phyloP scores from a whole-genome alignment of 37 sponge, comb jelly and placozoan genomes.

The Chondrilla cf. caribensis region DNA sequence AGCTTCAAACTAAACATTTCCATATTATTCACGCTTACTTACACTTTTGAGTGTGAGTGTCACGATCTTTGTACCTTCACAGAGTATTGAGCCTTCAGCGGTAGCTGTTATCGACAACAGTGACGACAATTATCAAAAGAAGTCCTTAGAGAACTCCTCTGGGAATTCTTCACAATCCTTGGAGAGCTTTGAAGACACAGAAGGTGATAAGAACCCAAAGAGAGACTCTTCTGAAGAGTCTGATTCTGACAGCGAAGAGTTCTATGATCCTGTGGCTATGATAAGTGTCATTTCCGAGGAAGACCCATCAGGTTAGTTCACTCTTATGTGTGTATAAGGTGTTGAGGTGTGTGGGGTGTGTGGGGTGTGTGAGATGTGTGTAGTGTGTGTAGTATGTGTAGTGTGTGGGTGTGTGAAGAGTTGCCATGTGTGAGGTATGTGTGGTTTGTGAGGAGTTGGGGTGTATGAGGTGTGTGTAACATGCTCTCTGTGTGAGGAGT shows the following conservation, averaged over 20 bases:
- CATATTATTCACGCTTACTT: too few relatives aligned
- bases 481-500: too few relatives aligned
- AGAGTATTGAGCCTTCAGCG: not conserved
- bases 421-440: too few relatives aligned
- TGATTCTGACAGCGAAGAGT: conserved; percentile 26
- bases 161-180: conserved; percentile 2
- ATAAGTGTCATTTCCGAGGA: conserved; percentile 52
- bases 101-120: not conserved
- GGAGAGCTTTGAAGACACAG: conserved; percentile 16
- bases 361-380: too few relatives aligned
- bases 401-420: too few relatives aligned
- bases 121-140: conserved; percentile 4
- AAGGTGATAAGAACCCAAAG: conserved; percentile 11
- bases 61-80: too few relatives aligned
- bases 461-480: too few relatives aligned
- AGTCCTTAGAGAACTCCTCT: conserved; percentile 9
- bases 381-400: too few relatives aligned
- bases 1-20: too few relatives aligned
- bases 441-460: too few relatives aligned
- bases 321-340: not conserved
- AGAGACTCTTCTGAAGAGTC: not conserved
- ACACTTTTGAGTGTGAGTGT: too few relatives aligned
- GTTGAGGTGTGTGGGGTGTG: too few relatives aligned
- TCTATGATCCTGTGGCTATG: not conserved
- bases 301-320: conserved; percentile 47